Conservation (phyloP, 2,113 vertebrate genomes). For the Cyphomyrus plagiostoma region DNA sequence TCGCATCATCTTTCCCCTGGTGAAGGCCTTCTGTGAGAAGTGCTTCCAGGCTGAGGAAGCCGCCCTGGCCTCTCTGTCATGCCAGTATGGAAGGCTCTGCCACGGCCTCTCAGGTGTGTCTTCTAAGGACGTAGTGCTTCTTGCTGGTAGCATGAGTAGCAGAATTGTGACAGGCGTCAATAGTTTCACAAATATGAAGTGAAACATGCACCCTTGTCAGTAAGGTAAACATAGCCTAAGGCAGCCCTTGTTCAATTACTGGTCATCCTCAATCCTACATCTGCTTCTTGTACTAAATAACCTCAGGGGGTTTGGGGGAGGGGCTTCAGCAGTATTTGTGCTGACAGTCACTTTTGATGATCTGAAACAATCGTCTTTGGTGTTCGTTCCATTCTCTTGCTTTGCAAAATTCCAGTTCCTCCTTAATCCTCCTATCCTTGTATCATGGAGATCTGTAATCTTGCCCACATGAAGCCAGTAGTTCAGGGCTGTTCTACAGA, state of each 20-base stretch:
- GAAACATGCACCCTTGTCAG: neutral
- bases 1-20: slow-evolving; percentile 75
- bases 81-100: slow-evolving; percentile 85
- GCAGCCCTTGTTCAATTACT: neutral
- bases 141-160: neutral
- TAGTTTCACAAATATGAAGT: neutral
- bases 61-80: slow-evolving; percentile 79
- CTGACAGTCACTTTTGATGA: neutral
- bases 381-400: neutral
- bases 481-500: neutral
- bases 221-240: neutral
- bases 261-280: neutral
- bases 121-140: neutral
- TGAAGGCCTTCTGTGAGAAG: slow-evolving; percentile 83
- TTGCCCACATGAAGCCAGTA: neutral
- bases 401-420: neutral
- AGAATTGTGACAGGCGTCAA: neutral
- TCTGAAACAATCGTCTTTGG: neutral
- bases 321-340: neutral
- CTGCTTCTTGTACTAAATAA: neutral
- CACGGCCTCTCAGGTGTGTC: slow-evolving; percentile 79
- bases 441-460: neutral
- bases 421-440: neutral
- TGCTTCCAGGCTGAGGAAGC: slow-evolving; percentile 83
- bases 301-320: neutral